Evolutionary conservation across 1,140 invertebrate species (phyloP).

Genomic region (Belonocnema kinseyi): DNA sequence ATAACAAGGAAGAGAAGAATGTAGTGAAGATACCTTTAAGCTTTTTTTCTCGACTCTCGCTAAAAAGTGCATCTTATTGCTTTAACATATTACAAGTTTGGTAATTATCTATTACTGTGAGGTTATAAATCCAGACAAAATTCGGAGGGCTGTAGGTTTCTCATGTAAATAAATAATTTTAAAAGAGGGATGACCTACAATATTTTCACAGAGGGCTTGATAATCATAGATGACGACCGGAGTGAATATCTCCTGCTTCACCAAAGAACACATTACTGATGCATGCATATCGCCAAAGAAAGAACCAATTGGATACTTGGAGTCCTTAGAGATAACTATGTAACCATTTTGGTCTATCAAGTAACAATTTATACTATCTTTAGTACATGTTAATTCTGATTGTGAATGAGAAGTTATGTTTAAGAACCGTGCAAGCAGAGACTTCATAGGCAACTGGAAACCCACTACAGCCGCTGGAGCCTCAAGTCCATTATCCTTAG

Average conservation of each 20-base stretch:
- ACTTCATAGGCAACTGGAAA: slow-evolving; percentile 85
- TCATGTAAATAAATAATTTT: too few species aligned
- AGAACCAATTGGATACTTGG: slow-evolving; percentile 82
- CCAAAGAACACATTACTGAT: slow-evolving; percentile 86
- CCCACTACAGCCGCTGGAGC: slow-evolving; percentile 93
- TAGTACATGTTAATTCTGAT: slow-evolving; percentile 72
- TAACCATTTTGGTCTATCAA: slow-evolving; percentile 93
- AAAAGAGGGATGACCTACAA: slow-evolving; percentile 55
- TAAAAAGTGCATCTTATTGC: too few species aligned
- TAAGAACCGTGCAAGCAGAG: slow-evolving; percentile 82
- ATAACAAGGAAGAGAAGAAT: too few species aligned
- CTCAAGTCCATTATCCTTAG: slow-evolving; percentile 83
- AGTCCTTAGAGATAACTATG: slow-evolving; percentile 85
- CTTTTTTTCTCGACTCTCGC: too few species aligned
- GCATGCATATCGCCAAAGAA: slow-evolving; percentile 92
- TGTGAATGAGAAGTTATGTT: slow-evolving; percentile 79
- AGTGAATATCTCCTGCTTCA: slow-evolving; percentile 84
- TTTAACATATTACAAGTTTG: too few species aligned
- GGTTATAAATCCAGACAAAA: too few species aligned
- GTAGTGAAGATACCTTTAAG: too few species aligned
- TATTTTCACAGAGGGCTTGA: slow-evolving; percentile 84
- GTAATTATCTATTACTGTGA: too few species aligned
- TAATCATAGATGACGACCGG: slow-evolving; percentile 89
- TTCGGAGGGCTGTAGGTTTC: too few species aligned
- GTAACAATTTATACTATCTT: slow-evolving; percentile 84